Evolutionary conservation across 1,140 invertebrate species (phyloP).

Genomic region (Drosophila kurseongensis): DNA sequence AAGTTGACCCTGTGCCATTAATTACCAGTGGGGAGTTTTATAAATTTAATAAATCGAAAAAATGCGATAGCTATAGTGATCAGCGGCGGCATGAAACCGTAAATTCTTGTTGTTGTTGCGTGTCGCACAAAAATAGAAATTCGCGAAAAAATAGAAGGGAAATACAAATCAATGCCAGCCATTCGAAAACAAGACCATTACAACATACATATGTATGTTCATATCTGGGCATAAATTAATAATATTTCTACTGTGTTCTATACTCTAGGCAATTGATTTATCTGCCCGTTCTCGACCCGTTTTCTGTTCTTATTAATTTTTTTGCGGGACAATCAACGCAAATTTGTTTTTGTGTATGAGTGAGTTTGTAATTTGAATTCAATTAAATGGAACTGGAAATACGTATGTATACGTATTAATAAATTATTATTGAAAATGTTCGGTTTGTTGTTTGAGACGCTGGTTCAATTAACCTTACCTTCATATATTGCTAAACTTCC

Average conservation of each 20-base stretch:
- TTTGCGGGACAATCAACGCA: conserved; percentile 47
- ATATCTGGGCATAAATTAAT: conserved; percentile 42
- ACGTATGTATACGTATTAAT: conserved; percentile 46
- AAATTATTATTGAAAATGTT: conserved; percentile 38
- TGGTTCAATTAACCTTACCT: conserved; percentile 1
- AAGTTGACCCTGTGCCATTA: conserved; percentile 19
- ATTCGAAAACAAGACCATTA: conserved; percentile 41
- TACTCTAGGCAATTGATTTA: conserved; percentile 44
- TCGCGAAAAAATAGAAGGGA: conserved; percentile 50
- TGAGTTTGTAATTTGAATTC: conserved; percentile 53
- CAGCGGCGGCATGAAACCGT: conserved; percentile 4
- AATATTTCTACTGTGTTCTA: conserved; percentile 22
- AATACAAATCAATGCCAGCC: conserved; percentile 61
- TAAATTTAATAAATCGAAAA: background rate
- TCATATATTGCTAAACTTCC: background rate
- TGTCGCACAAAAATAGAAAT: conserved; percentile 54
- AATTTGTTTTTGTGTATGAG: conserved; percentile 14
- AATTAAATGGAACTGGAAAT: conserved; percentile 40
- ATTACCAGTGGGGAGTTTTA: background rate
- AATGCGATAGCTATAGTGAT: conserved; percentile 4
- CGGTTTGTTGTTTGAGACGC: conserved; percentile 11
- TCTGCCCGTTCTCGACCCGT: conserved; percentile 39
- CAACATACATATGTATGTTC: conserved; percentile 36
- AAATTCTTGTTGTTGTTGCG: conserved; percentile 3
- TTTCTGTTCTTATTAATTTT: conserved; percentile 21